A percentile compares a stretch with the other conserved stretches of the same genome.
phyloP scores from a whole-genome alignment of 2,888 invertebrate genomes.

The Andricus curvator region DNA sequence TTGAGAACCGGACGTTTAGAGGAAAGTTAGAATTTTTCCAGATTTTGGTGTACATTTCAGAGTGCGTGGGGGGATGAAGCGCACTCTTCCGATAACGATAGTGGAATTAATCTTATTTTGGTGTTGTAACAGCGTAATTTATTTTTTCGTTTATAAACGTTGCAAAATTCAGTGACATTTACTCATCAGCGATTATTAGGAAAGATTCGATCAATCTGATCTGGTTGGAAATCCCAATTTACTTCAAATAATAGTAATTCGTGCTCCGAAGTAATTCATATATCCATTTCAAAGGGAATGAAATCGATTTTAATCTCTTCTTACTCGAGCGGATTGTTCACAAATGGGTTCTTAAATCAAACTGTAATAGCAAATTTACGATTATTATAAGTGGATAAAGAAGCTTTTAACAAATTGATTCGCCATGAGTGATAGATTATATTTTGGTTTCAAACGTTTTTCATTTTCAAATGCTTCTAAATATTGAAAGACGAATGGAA shows the following conservation, averaged over 20 bases:
- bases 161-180: too few species aligned
- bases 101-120: too few species aligned
- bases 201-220: background rate
- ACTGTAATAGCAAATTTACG: background rate
- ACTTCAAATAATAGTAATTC: constrained; percentile 1
- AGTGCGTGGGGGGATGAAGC: too few species aligned
- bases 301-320: background rate
- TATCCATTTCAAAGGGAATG: background rate
- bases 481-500: background rate
- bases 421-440: background rate
- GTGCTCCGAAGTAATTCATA: constrained; percentile 5
- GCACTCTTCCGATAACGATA: too few species aligned
- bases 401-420: constrained; percentile 2
- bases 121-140: too few species aligned
- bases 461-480: too few species aligned
- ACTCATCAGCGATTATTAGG: background rate
- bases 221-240: background rate
- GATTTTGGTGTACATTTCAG: too few species aligned
- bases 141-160: too few species aligned
- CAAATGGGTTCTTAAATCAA: constrained; percentile 3
- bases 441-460: too few species aligned
- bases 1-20: too few species aligned
- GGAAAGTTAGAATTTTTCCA: too few species aligned
- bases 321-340: background rate
- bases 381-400: background rate